A percentile compares a stretch with the other conserved stretches of the same genome.
Evolutionary conservation across 92 coral and sea anemone genomes (phyloP).

Genomic region (Porites rus): DNA sequence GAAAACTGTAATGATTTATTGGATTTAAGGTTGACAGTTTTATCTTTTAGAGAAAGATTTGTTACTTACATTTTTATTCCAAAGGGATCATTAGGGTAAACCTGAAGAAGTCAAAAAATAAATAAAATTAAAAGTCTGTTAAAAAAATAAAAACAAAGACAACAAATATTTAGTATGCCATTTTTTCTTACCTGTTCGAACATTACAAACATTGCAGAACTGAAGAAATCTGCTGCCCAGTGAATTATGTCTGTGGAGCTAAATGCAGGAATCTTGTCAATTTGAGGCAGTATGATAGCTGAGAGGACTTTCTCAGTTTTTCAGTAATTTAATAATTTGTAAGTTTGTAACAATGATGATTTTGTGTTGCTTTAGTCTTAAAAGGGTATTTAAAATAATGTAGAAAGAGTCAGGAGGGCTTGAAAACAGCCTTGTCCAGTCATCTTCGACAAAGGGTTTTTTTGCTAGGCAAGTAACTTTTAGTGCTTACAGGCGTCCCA

Average conservation of each 20-base stretch:
- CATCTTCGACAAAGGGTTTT: too few relatives aligned
- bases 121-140: background rate
- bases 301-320: too few relatives aligned
- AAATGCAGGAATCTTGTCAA: background rate
- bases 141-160: background rate
- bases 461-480: too few relatives aligned
- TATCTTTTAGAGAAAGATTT: background rate
- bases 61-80: conserved; percentile 82
- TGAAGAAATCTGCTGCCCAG: conserved; percentile 75
- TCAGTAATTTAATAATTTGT: too few relatives aligned
- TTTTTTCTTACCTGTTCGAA: conserved; percentile 77
- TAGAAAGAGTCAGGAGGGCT: too few relatives aligned
- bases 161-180: background rate
- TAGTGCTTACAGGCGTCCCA: too few relatives aligned
- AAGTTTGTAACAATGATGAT: too few relatives aligned
- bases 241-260: conserved; percentile 78
- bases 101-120: conserved; percentile 41
- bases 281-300: background rate
- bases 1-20: too few relatives aligned
- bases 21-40: background rate
- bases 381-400: too few relatives aligned
- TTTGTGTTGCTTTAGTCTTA: too few relatives aligned
- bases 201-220: conserved; percentile 76
- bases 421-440: too few relatives aligned
- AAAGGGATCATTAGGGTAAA: conserved; percentile 81